Evolutionary conservation across 2,888 invertebrate species (phyloP).

Genomic region (Agrotis ipsilon): DNA sequence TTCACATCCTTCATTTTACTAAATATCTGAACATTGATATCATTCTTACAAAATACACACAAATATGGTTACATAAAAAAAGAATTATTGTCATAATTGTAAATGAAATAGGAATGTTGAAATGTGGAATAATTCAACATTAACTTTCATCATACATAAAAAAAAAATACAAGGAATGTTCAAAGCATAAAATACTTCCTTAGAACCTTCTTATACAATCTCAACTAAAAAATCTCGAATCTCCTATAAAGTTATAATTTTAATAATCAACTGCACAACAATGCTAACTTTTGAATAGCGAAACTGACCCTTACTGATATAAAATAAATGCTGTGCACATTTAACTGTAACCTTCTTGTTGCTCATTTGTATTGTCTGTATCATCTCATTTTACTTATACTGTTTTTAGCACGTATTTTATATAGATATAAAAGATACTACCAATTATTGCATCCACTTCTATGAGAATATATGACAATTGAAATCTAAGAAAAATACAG

Average conservation of each 20-base stretch:
- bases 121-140: too few species aligned
- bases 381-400: not conserved
- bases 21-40: not conserved
- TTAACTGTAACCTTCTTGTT: not conserved
- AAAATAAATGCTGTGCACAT: not conserved
- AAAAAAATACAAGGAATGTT: not conserved
- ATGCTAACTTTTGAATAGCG: constrained; percentile 2
- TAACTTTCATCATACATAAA: too few species aligned
- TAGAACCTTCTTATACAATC: not conserved
- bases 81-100: not conserved
- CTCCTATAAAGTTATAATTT: not conserved
- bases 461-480: constrained; percentile 16
- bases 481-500: constrained; percentile 32
- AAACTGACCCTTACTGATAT: constrained; percentile 6
- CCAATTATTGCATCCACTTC: constrained; percentile 5
- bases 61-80: not conserved
- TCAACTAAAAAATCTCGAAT: not conserved
- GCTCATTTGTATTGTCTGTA: too few species aligned
- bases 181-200: constrained; percentile 8
- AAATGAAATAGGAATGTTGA: too few species aligned
- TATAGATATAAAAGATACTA: not conserved
- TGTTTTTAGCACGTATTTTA: not conserved
- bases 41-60: not conserved
- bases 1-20: not conserved
- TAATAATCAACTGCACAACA: not conserved